Percentiles rank a stretch among this genome's conserved stretches.
Evolutionary conservation across 2,888 invertebrate genomes (phyloP).

Genomic region (Vesta saturnalis): DNA sequence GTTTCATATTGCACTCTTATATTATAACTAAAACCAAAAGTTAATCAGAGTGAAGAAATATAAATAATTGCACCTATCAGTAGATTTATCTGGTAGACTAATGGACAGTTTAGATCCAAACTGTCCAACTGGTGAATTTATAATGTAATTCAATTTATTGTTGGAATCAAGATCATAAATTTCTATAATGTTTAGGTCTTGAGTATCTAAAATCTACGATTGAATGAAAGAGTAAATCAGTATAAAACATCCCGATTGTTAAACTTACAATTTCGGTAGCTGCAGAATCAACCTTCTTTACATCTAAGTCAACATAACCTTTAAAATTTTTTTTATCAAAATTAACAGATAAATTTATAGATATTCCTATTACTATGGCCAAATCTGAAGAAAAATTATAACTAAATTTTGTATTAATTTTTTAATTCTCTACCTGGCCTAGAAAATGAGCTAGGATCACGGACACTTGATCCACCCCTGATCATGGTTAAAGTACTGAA

Average conservation of each 20-base stretch:
- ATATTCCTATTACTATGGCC: slow-evolving; percentile 71
- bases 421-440: slow-evolving; percentile 70
- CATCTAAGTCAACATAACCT: slow-evolving; percentile 73
- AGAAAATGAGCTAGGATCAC: slow-evolving; percentile 86
- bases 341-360: slow-evolving; percentile 74
- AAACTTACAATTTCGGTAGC: slow-evolving; percentile 70
- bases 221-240: slow-evolving; percentile 47
- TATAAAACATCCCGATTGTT: slow-evolving; percentile 20
- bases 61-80: too few species aligned
- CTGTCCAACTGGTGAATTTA: slow-evolving; percentile 71
- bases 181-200: slow-evolving; percentile 73
- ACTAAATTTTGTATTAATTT: not conserved
- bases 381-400: slow-evolving; percentile 66
- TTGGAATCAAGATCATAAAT: slow-evolving; percentile 63
- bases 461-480: slow-evolving; percentile 67
- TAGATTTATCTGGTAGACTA: too few species aligned
- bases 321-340: slow-evolving; percentile 74
- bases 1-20: slow-evolving; percentile 80
- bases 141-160: slow-evolving; percentile 61
- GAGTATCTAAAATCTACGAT: slow-evolving; percentile 78
- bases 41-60: not conserved
- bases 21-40: slow-evolving; percentile 61
- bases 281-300: slow-evolving; percentile 66
- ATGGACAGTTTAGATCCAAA: slow-evolving; percentile 85
- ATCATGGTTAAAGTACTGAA: too few species aligned